phyloP scores from a whole-genome alignment of 2,113 vertebrate species.

The Andinoacara biseriatus region DNA sequence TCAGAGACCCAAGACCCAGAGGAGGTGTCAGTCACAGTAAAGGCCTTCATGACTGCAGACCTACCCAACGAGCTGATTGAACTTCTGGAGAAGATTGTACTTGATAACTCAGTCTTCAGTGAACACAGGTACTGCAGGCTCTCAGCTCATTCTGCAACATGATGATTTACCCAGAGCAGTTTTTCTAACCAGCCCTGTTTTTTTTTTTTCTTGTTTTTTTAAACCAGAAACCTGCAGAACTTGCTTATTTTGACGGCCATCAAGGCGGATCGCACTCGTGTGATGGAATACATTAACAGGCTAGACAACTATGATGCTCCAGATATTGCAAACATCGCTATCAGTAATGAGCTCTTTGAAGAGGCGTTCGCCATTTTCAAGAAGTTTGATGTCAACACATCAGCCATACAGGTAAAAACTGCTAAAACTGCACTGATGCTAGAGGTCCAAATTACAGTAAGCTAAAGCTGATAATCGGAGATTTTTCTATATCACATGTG shows the following conservation, averaged over 20 bases:
- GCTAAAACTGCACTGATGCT: background rate
- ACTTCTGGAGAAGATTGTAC: conserved; percentile 91
- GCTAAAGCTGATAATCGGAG: background rate
- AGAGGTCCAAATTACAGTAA: background rate
- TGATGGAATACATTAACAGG: conserved; percentile 93
- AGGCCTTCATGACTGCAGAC: conserved; percentile 93
- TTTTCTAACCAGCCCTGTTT: background rate
- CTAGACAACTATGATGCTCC: conserved; percentile 93
- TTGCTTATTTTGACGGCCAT: conserved; percentile 93
- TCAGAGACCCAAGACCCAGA: conserved; percentile 93
- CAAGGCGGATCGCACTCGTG: conserved; percentile 89
- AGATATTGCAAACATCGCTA: conserved; percentile 91
- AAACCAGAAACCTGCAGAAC: conserved; percentile 91
- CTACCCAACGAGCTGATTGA: conserved; percentile 92
- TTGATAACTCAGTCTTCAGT: conserved; percentile 93
- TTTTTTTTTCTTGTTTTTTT: background rate
- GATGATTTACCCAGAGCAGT: background rate
- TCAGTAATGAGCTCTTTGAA: conserved; percentile 91
- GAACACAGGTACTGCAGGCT: conserved; percentile 84
- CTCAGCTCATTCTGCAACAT: background rate
- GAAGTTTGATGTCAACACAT: conserved; percentile 93
- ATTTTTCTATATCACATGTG: background rate
- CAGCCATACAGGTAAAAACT: conserved; percentile 87
- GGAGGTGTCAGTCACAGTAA: conserved; percentile 91
- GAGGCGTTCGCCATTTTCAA: conserved; percentile 93